Conservation (phyloP, 2,888 invertebrate genomes). For the Girardia tigrina region DNA sequence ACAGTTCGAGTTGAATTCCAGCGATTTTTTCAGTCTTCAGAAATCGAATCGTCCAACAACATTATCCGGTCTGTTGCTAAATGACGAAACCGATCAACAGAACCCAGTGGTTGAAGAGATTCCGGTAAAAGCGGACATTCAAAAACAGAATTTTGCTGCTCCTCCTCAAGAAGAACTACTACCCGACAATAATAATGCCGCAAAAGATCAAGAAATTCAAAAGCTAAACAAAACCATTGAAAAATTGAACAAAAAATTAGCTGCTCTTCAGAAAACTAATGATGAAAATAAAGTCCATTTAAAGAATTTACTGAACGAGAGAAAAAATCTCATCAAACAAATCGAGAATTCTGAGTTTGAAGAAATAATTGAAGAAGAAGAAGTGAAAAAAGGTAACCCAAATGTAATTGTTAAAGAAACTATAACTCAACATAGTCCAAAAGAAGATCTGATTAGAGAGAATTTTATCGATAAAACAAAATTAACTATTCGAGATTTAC, state of each 20-base stretch:
- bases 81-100: neutral
- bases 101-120: neutral
- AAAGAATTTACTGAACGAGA: neutral
- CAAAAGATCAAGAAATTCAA: neutral
- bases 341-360: conserved; percentile 3
- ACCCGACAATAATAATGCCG: neutral
- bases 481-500: neutral
- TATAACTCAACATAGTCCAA: neutral
- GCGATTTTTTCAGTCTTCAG: too few species aligned
- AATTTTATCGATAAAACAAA: neutral
- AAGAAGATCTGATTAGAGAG: neutral
- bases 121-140: neutral
- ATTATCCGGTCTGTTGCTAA: too few species aligned
- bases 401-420: neutral
- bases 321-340: neutral
- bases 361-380: conserved; percentile 23
- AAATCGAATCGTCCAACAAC: too few species aligned
- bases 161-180: neutral
- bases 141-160: neutral
- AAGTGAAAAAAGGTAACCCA: neutral
- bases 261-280: neutral
- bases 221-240: neutral
- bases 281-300: neutral
- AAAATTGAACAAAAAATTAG: neutral
- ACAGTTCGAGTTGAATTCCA: too few species aligned